Evolutionary conservation across 2,113 vertebrate genomes (phyloP).

Genomic region (Hippocampus comes): DNA sequence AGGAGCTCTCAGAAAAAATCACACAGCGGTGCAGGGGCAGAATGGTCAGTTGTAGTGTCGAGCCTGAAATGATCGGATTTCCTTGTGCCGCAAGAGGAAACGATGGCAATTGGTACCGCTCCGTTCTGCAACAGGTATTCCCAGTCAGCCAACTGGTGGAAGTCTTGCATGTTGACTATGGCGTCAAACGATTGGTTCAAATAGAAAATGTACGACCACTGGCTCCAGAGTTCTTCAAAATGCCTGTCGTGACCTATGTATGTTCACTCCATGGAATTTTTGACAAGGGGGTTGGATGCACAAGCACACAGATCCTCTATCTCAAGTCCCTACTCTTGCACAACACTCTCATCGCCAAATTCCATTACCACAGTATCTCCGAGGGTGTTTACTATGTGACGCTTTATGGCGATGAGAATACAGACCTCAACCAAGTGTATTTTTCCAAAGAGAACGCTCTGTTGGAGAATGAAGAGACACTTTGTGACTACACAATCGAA

Average conservation of each 20-base stretch:
- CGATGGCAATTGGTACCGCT: constrained; percentile 87
- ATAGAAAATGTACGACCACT: constrained; percentile 73
- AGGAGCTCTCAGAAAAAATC: constrained; percentile 78
- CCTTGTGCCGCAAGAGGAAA: constrained; percentile 81
- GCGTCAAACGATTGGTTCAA: constrained; percentile 80
- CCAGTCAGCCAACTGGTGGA: constrained; percentile 67
- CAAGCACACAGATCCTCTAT: constrained; percentile 64
- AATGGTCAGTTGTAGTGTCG: constrained; percentile 39
- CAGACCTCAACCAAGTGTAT: constrained; percentile 80
- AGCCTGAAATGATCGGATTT: constrained; percentile 73
- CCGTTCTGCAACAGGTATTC: constrained; percentile 79
- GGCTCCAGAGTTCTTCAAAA: constrained; percentile 79
- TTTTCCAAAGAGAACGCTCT: constrained; percentile 67
- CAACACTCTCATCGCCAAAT: constrained; percentile 77
- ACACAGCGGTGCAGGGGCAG: constrained; percentile 61
- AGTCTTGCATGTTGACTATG: constrained; percentile 86
- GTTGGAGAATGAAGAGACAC: constrained; percentile 42
- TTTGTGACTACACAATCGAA: constrained; percentile 30
- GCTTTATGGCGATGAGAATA: constrained; percentile 78
- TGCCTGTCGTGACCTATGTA: constrained; percentile 88
- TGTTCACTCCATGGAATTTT: constrained; percentile 83
- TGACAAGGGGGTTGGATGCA: constrained; percentile 80
- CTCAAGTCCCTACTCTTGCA: constrained; percentile 77
- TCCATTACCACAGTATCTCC: constrained; percentile 82
- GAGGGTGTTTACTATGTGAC: constrained; percentile 86